Evolutionary conservation across 2,797 vertebrate genomes (phyloP).

Genomic region (Rhyacichthys aspro): DNA sequence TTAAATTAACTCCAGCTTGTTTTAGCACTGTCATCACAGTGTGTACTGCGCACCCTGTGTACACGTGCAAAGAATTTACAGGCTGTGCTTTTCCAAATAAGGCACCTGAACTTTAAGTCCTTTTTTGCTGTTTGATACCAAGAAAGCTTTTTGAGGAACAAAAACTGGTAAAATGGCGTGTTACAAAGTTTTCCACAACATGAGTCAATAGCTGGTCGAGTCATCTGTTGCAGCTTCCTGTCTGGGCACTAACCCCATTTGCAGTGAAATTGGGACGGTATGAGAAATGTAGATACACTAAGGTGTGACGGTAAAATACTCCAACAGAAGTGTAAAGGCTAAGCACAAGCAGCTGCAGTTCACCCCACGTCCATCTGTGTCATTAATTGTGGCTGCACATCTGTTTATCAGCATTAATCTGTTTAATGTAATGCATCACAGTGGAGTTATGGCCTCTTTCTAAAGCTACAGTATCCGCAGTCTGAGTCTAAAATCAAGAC

Average conservation of each 20-base stretch:
- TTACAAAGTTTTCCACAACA: too few relatives aligned
- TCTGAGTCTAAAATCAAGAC: conserved; percentile 38
- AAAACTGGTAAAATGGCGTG: too few relatives aligned
- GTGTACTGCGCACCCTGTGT: background rate
- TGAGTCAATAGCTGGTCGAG: background rate
- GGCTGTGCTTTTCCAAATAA: too few relatives aligned
- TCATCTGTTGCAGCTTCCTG: background rate
- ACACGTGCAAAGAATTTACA: too few relatives aligned
- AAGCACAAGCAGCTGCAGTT: background rate
- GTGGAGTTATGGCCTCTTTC: conserved; percentile 10
- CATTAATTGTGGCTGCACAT: conserved; percentile 17
- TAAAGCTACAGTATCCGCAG: conserved; percentile 6
- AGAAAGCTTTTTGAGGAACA: too few relatives aligned
- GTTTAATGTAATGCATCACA: conserved; percentile 17
- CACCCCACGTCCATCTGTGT: background rate
- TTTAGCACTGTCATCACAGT: background rate
- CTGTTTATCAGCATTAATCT: conserved; percentile 18
- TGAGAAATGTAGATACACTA: background rate
- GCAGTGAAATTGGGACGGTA: background rate
- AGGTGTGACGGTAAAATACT: background rate
- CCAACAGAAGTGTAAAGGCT: background rate
- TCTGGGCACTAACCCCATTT: background rate
- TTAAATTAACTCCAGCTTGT: background rate
- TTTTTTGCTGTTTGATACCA: too few relatives aligned
- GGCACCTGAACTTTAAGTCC: too few relatives aligned